Percentiles rank a stretch among this genome's conserved stretches.
phyloP scores from a whole-genome alignment of 2,113 vertebrate species.

The Petrocephalus microphthalmus region DNA sequence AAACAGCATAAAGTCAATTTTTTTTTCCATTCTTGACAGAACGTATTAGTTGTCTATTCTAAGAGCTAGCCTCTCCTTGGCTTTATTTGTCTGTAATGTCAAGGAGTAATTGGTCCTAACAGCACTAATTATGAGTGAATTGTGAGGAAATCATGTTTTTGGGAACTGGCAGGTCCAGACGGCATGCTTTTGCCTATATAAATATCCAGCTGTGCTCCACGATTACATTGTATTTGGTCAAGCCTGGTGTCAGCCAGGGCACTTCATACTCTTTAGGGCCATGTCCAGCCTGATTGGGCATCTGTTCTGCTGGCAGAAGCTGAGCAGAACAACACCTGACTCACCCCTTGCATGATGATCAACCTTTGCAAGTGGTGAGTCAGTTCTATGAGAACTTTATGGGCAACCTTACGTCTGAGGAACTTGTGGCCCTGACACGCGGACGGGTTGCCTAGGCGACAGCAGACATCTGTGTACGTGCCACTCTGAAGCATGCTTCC shows the following conservation, averaged over 20 bases:
- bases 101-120: constrained; percentile 4
- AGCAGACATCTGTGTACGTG: neutral
- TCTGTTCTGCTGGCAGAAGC: neutral
- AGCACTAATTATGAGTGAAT: neutral
- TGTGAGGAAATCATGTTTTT: neutral
- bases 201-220: constrained; percentile 2
- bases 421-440: neutral
- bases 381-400: neutral
- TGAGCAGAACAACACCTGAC: neutral
- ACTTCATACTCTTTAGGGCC: constrained; percentile 11
- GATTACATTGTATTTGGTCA: constrained; percentile 7
- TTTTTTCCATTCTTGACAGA: constrained; percentile 2
- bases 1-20: constrained; percentile 16
- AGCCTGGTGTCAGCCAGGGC: neutral
- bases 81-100: constrained; percentile 5
- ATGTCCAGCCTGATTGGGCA: neutral
- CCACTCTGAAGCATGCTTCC: neutral
- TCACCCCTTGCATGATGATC: neutral
- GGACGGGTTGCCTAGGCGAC: neutral
- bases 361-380: constrained; percentile 3
- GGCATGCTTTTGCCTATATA: neutral
- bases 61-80: neutral
- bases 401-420: neutral
- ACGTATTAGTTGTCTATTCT: neutral
- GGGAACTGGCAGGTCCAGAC: neutral